A percentile compares a stretch with the other conserved stretches of the same genome.
These are phyloP conservation scores for Aphidius ervi DNA, from an alignment of 1,140 invertebrate genomes.

Conservation along the genomic window DNA sequence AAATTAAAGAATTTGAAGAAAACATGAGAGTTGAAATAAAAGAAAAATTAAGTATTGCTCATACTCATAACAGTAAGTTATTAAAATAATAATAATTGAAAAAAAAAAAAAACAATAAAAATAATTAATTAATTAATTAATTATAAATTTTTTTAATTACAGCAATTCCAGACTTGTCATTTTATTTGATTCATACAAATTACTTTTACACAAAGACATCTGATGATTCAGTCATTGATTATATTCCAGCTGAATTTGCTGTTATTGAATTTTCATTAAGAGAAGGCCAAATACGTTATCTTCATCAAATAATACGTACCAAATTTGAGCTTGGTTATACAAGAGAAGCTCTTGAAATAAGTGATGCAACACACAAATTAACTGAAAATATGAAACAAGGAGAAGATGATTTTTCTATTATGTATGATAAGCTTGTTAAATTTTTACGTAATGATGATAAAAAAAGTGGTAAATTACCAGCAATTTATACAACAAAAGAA, in stretches of 20 bases:
- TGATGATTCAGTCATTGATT: conserved; percentile 29
- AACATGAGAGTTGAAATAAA: conserved; percentile 12
- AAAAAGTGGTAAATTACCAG: conserved; percentile 36
- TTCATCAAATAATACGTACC: conserved; percentile 53
- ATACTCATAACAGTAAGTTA: background rate
- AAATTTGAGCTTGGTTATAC: conserved; percentile 54
- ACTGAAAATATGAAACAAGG: conserved; percentile 39
- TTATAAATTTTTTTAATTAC: conserved; percentile 16
- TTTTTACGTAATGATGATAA: conserved; percentile 37
- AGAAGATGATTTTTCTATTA: conserved; percentile 30
- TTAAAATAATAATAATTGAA: background rate
- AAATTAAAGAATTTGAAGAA: background rate
- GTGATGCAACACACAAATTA: conserved; percentile 52
- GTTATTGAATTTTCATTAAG: conserved; percentile 50
- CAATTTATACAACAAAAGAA: conserved; percentile 48
- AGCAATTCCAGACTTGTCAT: conserved; percentile 31
- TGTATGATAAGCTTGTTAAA: conserved; percentile 43
- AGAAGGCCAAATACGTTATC: conserved; percentile 51
- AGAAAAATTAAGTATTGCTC: background rate
- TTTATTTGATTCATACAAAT: conserved; percentile 50
- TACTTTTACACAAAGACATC: conserved; percentile 37
- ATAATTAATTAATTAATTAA: background rate
- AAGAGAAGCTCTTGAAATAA: conserved; percentile 47
- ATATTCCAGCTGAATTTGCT: conserved; percentile 47
- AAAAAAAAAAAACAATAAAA: background rate